A percentile compares a stretch with the other conserved stretches of the same genome.
phyloP scores from a whole-genome alignment of 2,888 invertebrate genomes.

The Ceramica pisi region DNA sequence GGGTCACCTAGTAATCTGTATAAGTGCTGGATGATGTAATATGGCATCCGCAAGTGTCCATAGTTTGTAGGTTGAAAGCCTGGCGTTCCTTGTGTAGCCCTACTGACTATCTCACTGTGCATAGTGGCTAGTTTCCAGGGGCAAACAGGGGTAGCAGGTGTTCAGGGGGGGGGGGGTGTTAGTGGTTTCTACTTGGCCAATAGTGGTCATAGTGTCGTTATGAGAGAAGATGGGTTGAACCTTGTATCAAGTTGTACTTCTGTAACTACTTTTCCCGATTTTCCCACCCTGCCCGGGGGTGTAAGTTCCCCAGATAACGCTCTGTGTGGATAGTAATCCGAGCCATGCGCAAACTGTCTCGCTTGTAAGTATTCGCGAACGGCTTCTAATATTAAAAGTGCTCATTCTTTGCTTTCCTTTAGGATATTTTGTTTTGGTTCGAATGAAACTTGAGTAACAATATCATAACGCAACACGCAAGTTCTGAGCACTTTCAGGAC shows the following conservation, averaged over 20 bases:
- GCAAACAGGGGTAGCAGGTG: too few relatives aligned
- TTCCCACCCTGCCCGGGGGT: slow-evolving; percentile 38
- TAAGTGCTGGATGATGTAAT: too few relatives aligned
- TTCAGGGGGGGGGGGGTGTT: too few relatives aligned
- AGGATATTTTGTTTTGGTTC: slow-evolving; percentile 5
- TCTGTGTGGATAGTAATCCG: slow-evolving; percentile 61
- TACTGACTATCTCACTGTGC: too few relatives aligned
- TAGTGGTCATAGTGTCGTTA: too few relatives aligned
- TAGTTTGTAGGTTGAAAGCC: too few relatives aligned
- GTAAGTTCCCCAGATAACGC: slow-evolving; percentile 63
- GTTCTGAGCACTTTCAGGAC: background rate
- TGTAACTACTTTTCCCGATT: background rate
- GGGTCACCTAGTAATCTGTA: too few relatives aligned
- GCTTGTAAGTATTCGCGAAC: slow-evolving; percentile 48
- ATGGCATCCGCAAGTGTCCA: too few relatives aligned
- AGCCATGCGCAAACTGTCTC: slow-evolving; percentile 43
- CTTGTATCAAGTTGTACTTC: slow-evolving; percentile 32
- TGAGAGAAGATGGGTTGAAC: background rate
- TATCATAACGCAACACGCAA: background rate
- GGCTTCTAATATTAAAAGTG: slow-evolving; percentile 53
- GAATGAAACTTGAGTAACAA: background rate
- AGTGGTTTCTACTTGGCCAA: too few relatives aligned
- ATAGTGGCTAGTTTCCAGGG: background rate
- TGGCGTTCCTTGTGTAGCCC: too few relatives aligned
- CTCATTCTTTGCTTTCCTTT: slow-evolving; percentile 21